Evolutionary conservation across 2,113 vertebrate species (phyloP).

Genomic region (Sander lucioperca): DNA sequence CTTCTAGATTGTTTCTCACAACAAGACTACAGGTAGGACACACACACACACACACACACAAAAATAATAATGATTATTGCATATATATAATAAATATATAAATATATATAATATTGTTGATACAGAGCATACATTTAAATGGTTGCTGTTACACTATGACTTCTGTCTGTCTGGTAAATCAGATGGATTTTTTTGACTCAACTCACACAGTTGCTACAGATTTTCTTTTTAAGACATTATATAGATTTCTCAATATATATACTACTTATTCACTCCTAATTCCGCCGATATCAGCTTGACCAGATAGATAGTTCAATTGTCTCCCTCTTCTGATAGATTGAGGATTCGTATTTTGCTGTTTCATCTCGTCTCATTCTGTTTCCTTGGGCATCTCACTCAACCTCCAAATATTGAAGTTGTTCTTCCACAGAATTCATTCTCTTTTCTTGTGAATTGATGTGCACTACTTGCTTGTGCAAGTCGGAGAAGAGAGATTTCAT

Average conservation of each 20-base stretch:
- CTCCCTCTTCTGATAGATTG: too few relatives aligned
- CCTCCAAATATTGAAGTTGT: not conserved
- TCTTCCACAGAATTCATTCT: not conserved
- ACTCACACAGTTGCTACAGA: not conserved
- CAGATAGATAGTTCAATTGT: too few relatives aligned
- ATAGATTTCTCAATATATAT: too few relatives aligned
- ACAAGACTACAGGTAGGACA: constrained; percentile 86
- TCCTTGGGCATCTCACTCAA: not conserved
- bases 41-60: not conserved
- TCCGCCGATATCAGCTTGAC: too few relatives aligned
- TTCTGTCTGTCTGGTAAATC: not conserved
- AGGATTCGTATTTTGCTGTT: too few relatives aligned
- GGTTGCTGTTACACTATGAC: not conserved
- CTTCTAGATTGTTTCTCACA: constrained; percentile 90
- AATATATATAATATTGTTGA: not conserved
- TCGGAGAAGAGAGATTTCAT: not conserved
- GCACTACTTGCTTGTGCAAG: not conserved
- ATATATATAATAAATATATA: too few relatives aligned
- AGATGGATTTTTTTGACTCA: not conserved
- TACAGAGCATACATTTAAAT: not conserved
- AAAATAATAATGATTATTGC: not conserved
- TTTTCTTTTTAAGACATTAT: too few relatives aligned
- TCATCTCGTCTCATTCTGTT: not conserved
- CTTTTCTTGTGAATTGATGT: not conserved
- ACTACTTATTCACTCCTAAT: too few relatives aligned